These are phyloP conservation scores for Acleris literana DNA, from an alignment of 2,888 invertebrate species.

Conservation along the genomic window DNA sequence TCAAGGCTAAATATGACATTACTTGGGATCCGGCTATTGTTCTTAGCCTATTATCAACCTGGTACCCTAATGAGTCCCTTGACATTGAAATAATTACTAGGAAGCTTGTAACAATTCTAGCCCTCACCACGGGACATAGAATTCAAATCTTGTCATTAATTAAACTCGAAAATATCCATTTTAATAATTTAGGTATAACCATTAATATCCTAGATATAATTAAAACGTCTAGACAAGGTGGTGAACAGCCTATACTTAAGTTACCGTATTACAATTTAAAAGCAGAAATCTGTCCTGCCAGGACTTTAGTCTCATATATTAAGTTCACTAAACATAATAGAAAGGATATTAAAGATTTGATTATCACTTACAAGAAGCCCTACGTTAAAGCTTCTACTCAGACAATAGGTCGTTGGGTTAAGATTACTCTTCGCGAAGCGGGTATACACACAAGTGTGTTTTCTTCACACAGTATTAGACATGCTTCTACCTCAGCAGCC, in stretches of 20 bases:
- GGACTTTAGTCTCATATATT: not conserved
- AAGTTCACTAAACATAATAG: not conserved
- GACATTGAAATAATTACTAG: not conserved
- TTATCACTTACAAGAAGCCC: constrained; percentile 1
- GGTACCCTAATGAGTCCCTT: not conserved
- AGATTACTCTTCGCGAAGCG: not conserved
- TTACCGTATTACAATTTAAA: not conserved
- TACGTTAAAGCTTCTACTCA: not conserved
- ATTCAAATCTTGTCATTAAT: not conserved
- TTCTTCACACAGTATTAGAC: not conserved
- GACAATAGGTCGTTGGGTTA: not conserved
- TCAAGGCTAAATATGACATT: not conserved
- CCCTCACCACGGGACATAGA: not conserved
- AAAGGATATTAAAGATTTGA: not conserved
- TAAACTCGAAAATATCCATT: not conserved
- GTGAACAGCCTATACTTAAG: not conserved
- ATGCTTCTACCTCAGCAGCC: not conserved
- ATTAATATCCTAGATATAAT: not conserved
- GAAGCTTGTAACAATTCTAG: not conserved
- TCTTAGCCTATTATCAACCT: not conserved
- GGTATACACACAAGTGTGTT: not conserved
- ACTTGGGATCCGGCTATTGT: not conserved
- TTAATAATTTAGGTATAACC: not conserved
- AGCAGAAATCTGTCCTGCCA: not conserved
- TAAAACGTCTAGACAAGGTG: not conserved